A percentile compares a stretch with the other conserved stretches of the same genome.
Conservation (phyloP, 2,113 vertebrate genomes). For the Cyprinus carpio region DNA sequence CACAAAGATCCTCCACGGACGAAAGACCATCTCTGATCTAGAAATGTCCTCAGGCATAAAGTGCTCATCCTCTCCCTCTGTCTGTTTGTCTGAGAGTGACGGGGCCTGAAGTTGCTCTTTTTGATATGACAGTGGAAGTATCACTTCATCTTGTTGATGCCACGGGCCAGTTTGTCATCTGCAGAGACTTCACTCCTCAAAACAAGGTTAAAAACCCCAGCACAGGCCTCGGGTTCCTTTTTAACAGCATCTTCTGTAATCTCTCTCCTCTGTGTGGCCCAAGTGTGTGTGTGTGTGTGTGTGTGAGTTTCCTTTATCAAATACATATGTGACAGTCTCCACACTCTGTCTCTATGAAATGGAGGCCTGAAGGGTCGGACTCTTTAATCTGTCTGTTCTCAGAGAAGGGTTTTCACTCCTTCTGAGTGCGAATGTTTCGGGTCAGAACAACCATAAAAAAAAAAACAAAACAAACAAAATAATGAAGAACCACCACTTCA, state of each 20-base stretch:
- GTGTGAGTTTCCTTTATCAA: conserved; percentile 41
- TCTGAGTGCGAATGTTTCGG: conserved; percentile 3
- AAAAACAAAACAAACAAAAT: no score
- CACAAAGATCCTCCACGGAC: neutral
- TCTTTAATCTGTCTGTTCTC: conserved; percentile 44
- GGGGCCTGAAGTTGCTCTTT: conserved; percentile 60
- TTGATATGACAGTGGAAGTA: conserved; percentile 62
- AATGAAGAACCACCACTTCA: no score
- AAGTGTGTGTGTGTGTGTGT: conserved; percentile 15
- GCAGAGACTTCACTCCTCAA: conserved; percentile 57
- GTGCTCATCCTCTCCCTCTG: conserved; percentile 24
- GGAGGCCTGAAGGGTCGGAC: conserved; percentile 37
- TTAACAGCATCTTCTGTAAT: conserved; percentile 68
- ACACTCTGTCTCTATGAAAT: conserved; percentile 39
- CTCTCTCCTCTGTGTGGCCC: conserved; percentile 50
- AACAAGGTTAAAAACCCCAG: conserved; percentile 72
- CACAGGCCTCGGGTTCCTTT: conserved; percentile 58
- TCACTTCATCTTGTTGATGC: conserved; percentile 71
- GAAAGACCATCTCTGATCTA: conserved; percentile 27
- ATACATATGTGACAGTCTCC: conserved; percentile 48
- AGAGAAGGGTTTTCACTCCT: conserved; percentile 3
- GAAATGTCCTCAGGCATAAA: conserved; percentile 23
- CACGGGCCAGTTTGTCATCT: conserved; percentile 63
- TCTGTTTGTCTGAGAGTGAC: conserved; percentile 43
- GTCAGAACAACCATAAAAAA: no score